Evolutionary conservation across 2,888 invertebrate species (phyloP).

Genomic region (Drosophila trichaetosa): DNA sequence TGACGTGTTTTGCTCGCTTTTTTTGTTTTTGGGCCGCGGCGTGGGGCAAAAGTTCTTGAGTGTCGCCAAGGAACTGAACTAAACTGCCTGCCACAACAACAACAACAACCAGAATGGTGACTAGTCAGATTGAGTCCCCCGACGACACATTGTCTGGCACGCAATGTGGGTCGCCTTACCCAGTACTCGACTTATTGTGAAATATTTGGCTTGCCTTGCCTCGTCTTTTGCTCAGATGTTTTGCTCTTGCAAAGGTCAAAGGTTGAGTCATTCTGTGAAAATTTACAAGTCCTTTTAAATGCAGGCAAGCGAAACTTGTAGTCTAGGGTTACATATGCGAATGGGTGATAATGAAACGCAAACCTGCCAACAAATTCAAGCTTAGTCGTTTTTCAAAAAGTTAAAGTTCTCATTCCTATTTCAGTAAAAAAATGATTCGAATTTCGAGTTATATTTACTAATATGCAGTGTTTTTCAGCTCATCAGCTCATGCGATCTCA

Average conservation of each 20-base stretch:
- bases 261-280: conserved; percentile 44
- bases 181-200: conserved; percentile 27
- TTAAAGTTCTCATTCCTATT: background rate
- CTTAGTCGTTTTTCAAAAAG: background rate
- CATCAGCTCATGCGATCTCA: background rate
- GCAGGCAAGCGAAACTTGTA: background rate
- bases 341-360: background rate
- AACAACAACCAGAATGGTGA: conserved; percentile 28
- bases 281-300: background rate
- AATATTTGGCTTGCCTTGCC: conserved; percentile 33
- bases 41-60: conserved; percentile 35
- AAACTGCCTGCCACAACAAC: conserved; percentile 20
- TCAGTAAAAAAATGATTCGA: background rate
- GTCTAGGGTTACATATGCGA: background rate
- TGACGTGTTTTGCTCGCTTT: conserved; percentile 31
- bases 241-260: conserved; percentile 61
- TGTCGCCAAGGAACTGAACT: conserved; percentile 40
- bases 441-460: background rate
- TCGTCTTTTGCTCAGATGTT: conserved; percentile 12
- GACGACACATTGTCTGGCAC: conserved; percentile 46
- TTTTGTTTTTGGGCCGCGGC: conserved; percentile 8
- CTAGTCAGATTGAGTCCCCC: conserved; percentile 43
- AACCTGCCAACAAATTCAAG: background rate
- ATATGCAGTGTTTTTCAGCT: background rate
- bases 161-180: conserved; percentile 55